Conservation (phyloP, 1,140 invertebrate species). For the Aphaenogaster rudis region DNA sequence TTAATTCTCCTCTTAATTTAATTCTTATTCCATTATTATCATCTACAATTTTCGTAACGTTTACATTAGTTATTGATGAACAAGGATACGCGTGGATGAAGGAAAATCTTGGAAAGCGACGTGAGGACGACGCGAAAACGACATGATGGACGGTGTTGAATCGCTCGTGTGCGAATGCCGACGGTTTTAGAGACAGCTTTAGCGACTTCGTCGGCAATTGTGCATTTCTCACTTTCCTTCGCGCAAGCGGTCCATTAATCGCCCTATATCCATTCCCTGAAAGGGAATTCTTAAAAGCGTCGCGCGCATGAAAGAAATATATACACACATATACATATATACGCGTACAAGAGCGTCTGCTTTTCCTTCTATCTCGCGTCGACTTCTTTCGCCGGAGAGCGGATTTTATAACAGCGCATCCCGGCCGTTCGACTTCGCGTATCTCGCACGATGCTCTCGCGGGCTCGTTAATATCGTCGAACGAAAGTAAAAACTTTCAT, state of each 20-base stretch:
- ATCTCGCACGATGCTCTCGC: constrained; percentile 16
- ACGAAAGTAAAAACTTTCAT: constrained; percentile 66
- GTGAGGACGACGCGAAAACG: not conserved
- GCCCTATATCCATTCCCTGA: constrained; percentile 29
- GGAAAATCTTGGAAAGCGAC: not conserved
- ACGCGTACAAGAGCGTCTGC: not conserved
- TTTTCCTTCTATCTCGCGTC: not conserved
- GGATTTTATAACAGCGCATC: constrained; percentile 34
- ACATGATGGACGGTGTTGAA: not conserved
- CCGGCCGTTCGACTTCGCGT: not conserved
- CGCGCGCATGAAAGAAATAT: not conserved
- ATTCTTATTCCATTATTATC: not conserved
- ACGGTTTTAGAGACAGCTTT: not conserved
- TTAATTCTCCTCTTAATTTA: not conserved
- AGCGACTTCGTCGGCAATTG: not conserved
- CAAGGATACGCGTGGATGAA: too few relatives aligned
- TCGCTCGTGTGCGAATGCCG: constrained; percentile 1
- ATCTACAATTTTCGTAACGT: not conserved
- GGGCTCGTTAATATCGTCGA: constrained; percentile 45
- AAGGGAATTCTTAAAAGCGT: constrained; percentile 27
- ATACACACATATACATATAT: not conserved
- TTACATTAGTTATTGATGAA: not conserved
- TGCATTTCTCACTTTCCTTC: constrained; percentile 42
- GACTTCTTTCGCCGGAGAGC: constrained; percentile 4
- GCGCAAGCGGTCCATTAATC: constrained; percentile 29